Conservation (phyloP, 2,797 vertebrate genomes). For the Lateolabrax maculatus region DNA sequence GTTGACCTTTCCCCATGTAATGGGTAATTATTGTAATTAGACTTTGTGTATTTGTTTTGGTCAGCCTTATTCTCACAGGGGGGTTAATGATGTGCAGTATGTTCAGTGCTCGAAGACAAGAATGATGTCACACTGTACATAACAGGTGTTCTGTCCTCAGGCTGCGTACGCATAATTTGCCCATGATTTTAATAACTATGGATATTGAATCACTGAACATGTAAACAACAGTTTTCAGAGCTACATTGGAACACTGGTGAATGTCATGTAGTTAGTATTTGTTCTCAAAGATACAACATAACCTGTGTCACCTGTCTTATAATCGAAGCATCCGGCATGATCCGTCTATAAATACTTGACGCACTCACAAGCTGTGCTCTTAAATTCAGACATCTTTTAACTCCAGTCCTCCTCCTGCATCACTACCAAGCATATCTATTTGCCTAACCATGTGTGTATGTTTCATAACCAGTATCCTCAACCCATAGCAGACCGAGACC, state of each 20-base stretch:
- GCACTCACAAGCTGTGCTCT: slow-evolving; percentile 33
- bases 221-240: not conserved
- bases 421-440: slow-evolving; percentile 31
- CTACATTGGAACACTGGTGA: not conserved
- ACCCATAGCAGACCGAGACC: slow-evolving; percentile 38
- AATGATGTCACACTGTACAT: slow-evolving; percentile 36
- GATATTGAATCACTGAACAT: not conserved
- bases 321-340: slow-evolving; percentile 49
- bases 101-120: slow-evolving; percentile 35
- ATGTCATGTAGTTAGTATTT: slow-evolving; percentile 19
- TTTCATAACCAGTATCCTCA: slow-evolving; percentile 40
- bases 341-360: slow-evolving; percentile 49
- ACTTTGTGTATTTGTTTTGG: slow-evolving; percentile 56
- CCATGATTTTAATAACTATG: slow-evolving; percentile 29
- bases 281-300: slow-evolving; percentile 21
- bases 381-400: slow-evolving; percentile 57
- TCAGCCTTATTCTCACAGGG: slow-evolving; percentile 32
- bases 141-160: slow-evolving; percentile 52
- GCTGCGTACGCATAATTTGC: slow-evolving; percentile 34
- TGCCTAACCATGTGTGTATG: slow-evolving; percentile 17
- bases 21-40: slow-evolving; percentile 71
- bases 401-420: slow-evolving; percentile 21
- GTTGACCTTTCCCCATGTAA: slow-evolving; percentile 53
- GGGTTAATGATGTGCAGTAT: slow-evolving; percentile 45
- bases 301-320: slow-evolving; percentile 30